Percentiles rank a stretch among this genome's conserved stretches.
Conservation (phyloP, 1,140 invertebrate genomes). For the Brachionus rotundiformis region DNA sequence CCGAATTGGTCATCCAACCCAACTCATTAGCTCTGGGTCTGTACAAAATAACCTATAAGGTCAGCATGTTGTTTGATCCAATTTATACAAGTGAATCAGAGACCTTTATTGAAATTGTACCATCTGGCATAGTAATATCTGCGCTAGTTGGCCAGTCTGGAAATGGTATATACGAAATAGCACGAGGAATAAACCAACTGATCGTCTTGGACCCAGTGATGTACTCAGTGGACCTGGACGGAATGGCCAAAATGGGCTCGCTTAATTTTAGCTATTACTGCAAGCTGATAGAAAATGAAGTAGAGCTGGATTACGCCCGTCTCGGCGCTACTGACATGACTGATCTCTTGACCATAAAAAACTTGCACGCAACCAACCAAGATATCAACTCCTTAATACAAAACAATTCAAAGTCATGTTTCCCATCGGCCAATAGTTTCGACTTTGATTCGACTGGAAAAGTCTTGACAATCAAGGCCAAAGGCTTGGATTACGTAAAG, state of each 20-base stretch:
- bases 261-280: constrained; percentile 35
- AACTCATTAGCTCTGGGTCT: not conserved
- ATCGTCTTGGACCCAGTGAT: not conserved
- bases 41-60: constrained; percentile 15
- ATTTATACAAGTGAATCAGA: not conserved
- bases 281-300: not conserved
- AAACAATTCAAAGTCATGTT: constrained; percentile 9
- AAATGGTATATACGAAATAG: constrained; percentile 10
- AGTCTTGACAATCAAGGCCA: not conserved
- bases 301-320: constrained; percentile 15
- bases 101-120: constrained; percentile 4
- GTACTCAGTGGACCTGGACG: constrained; percentile 27
- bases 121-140: not conserved
- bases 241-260: not conserved
- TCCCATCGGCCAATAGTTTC: not conserved
- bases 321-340: not conserved
- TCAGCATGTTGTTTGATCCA: not conserved
- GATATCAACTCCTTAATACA: not conserved
- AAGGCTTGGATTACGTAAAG: not conserved
- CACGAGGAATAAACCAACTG: not conserved
- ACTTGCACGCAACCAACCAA: too few relatives aligned
- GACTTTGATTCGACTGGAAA: constrained; percentile 28
- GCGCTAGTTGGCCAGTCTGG: not conserved
- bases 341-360: constrained; percentile 26
- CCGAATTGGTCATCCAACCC: constrained; percentile 40